These are phyloP conservation scores for Scrobipalpa costella DNA, from an alignment of 2,888 invertebrate genomes.

Conservation along the genomic window DNA sequence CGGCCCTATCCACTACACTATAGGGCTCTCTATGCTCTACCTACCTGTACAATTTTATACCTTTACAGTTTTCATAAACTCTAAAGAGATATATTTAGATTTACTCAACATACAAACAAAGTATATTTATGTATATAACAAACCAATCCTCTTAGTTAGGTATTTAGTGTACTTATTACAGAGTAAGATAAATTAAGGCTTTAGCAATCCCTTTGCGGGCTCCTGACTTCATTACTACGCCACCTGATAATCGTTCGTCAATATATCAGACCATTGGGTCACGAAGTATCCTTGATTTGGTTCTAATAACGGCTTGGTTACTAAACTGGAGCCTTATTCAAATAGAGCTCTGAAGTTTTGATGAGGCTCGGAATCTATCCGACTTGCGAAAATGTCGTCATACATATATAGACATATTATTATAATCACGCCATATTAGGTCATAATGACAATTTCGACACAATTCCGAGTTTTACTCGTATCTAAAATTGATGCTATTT, in stretches of 20 bases:
- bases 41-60: neutral
- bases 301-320: constrained; percentile 37
- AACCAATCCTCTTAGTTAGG: neutral
- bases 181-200: constrained; percentile 9
- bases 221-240: constrained; percentile 19
- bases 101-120: no score
- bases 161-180: constrained; percentile 1
- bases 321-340: constrained; percentile 16
- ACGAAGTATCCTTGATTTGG: constrained; percentile 45
- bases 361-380: neutral
- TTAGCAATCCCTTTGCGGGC: constrained; percentile 14
- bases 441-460: no score
- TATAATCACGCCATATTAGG: no score
- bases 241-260: constrained; percentile 22
- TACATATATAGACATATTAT: no score
- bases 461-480: no score
- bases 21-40: no score
- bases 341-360: neutral
- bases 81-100: neutral
- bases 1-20: no score
- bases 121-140: no score
- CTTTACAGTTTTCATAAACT: neutral
- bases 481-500: no score
- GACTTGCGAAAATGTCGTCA: no score
- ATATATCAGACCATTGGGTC: constrained; percentile 36